phyloP scores from a whole-genome alignment of 2,888 invertebrate species.

The Malacosoma neustria region DNA sequence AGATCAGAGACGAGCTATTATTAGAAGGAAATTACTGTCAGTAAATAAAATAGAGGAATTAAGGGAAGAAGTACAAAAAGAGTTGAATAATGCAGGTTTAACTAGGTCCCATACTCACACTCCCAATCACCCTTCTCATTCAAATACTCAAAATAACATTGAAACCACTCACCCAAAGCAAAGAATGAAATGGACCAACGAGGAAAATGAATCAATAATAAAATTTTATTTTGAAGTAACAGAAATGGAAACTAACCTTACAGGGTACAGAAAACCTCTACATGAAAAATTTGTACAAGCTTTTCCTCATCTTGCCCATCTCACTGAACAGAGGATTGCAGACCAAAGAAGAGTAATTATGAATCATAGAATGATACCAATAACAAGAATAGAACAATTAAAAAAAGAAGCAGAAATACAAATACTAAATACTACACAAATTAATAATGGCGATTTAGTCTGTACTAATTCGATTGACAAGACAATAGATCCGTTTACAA shows the following conservation, averaged over 20 bases:
- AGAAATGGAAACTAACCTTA: slow-evolving; percentile 4
- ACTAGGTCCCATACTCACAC: too few species aligned
- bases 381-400: too few species aligned
- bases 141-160: background rate
- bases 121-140: too few species aligned
- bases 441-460: too few species aligned
- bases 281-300: slow-evolving; percentile 1
- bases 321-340: slow-evolving; percentile 5
- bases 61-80: background rate
- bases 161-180: background rate
- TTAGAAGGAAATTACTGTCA: slow-evolving; percentile 1
- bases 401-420: too few species aligned
- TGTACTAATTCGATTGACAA: too few species aligned
- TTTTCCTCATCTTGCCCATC: slow-evolving; percentile 2
- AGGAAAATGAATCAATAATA: slow-evolving; percentile 4
- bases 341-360: slow-evolving; percentile 5
- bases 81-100: too few species aligned
- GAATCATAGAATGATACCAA: slow-evolving; percentile 4
- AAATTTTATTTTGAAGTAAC: slow-evolving; percentile 4
- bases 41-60: background rate
- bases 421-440: too few species aligned
- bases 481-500: too few species aligned
- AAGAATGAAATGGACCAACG: slow-evolving; percentile 5
- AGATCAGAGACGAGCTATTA: slow-evolving; percentile 7
- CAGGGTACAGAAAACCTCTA: slow-evolving; percentile 2